These are phyloP conservation scores for Gila robusta DNA, from an alignment of 2,797 vertebrate species.

Conservation along the genomic window DNA sequence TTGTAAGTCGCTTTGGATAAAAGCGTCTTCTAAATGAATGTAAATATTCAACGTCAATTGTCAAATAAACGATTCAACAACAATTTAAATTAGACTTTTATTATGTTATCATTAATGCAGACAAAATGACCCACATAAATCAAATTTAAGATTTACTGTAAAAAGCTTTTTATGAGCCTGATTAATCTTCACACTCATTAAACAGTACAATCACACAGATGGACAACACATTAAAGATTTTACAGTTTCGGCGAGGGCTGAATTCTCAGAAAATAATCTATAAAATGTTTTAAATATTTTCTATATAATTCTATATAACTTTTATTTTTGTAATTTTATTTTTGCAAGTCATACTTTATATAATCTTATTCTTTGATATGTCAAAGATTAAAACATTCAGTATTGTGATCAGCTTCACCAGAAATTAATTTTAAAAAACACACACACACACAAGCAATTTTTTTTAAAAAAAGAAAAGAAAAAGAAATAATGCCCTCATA, in stretches of 20 bases:
- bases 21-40: no score
- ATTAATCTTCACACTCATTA: conserved; percentile 6
- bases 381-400: neutral
- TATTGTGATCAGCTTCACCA: neutral
- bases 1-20: no score
- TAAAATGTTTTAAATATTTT: neutral
- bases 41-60: neutral
- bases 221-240: neutral
- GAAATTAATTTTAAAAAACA: neutral
- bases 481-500: neutral
- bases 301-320: neutral
- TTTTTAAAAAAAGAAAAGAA: neutral
- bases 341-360: neutral
- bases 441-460: neutral
- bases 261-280: neutral
- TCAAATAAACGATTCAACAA: neutral
- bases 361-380: neutral
- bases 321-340: neutral
- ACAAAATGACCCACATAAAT: conserved; percentile 4
- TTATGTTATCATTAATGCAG: conserved; percentile 23
- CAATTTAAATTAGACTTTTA: conserved; percentile 4
- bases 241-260: neutral
- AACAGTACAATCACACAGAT: neutral
- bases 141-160: neutral
- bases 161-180: conserved; percentile 13